Evolutionary conservation across 2,797 vertebrate species (phyloP).

Genomic region (Gobio occitaniae): DNA sequence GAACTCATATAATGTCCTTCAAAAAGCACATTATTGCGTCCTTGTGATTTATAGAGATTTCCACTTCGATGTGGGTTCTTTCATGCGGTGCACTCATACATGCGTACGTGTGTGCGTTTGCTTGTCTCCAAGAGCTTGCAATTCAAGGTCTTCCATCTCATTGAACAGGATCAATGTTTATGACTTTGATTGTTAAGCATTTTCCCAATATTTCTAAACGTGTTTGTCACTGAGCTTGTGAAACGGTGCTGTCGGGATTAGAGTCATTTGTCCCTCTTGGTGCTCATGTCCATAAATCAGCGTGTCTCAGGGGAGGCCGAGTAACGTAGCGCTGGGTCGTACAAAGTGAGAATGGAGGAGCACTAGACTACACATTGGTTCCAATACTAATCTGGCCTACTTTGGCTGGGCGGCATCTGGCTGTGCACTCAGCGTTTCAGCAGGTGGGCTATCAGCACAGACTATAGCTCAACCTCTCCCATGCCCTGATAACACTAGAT

Average conservation of each 20-base stretch:
- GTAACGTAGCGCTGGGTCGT: not conserved
- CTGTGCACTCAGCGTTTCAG: slow-evolving; percentile 52
- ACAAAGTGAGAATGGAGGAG: slow-evolving; percentile 14
- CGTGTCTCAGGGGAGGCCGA: slow-evolving; percentile 28
- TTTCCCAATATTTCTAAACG: slow-evolving; percentile 34
- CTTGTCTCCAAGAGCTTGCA: slow-evolving; percentile 13
- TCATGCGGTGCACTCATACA: not conserved
- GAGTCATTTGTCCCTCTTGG: slow-evolving; percentile 17
- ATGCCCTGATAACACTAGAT: slow-evolving; percentile 46
- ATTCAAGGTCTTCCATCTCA: slow-evolving; percentile 23
- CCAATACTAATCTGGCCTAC: slow-evolving; percentile 53
- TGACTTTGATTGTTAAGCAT: slow-evolving; percentile 43
- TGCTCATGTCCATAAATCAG: slow-evolving; percentile 48
- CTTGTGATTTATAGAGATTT: slow-evolving; percentile 6
- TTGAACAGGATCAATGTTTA: slow-evolving; percentile 46
- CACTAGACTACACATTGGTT: slow-evolving; percentile 17
- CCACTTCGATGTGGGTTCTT: not conserved
- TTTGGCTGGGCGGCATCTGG: slow-evolving; percentile 54
- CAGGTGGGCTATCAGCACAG: slow-evolving; percentile 56
- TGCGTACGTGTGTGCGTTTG: slow-evolving; percentile 12
- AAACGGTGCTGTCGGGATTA: slow-evolving; percentile 12
- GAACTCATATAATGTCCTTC: slow-evolving; percentile 37
- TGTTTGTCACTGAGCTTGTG: slow-evolving; percentile 27
- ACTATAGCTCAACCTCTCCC: slow-evolving; percentile 46
- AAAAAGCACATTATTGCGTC: slow-evolving; percentile 30